Base-by-base conservation (phyloP, 2,797 vertebrate species). In the Acanthurus leucopareius region DNA sequence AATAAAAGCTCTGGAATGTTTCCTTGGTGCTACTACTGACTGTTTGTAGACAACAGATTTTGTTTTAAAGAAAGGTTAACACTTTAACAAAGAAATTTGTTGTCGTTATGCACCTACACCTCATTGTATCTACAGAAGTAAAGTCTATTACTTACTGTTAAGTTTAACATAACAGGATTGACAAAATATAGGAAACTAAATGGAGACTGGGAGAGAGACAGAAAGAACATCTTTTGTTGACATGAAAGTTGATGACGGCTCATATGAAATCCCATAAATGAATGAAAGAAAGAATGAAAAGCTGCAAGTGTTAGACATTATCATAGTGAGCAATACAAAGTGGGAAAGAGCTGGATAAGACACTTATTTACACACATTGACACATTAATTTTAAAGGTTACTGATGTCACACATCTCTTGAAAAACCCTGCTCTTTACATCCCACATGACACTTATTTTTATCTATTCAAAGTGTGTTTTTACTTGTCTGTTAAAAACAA, bases 301-400 rank as follows among this genome's bases (percentile, higher is more conserved):
- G 28, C 45, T 70, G 62, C 77, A 79, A 60, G 42, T 14, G 15
- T 45, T n/a, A 66, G 54, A 47, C 9, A 14, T 17, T 32, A 48
- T 54, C n/a, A 10, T 15, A 20, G 57, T 7, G 42, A 64, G 71
- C 61, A 75, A 77, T 66, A 6, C 28, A 48, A 32, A 68, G 35
- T 28, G 7, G 17, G 20, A 73, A 75, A 72, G 48, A 49, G 44
- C 16, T 42, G 49, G 13, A 69, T 10, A 42, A 67, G 59, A 53
- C 57, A 60, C 32, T 73, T 13, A 44, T 48, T 80, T 32, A 32
- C 28, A 32, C 56, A 62, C 9, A 63, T n/a, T 45, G 28, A 52
- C 22, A 32, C 40, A 56, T 82, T 75, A 70, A 25, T 73, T 71
- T 71, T 72, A 72, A 81, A 87, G 72, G 77, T 85, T 67, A 82